phyloP scores from a whole-genome alignment of 2,797 vertebrate genomes.

The Ibycter americanus region DNA sequence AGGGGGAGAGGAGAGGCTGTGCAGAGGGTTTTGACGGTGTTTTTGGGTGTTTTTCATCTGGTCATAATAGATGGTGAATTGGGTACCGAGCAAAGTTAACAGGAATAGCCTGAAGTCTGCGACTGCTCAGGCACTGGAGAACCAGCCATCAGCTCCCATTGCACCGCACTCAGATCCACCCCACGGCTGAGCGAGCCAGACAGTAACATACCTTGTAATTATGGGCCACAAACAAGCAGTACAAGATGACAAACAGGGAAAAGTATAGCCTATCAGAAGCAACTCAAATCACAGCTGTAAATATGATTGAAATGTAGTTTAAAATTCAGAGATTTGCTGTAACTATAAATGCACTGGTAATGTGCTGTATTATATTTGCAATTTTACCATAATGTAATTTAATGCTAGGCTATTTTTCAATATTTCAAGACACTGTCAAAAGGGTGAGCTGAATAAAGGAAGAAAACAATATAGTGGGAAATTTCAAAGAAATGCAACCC shows the following conservation, averaged over 20 bases:
- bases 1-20: not conserved
- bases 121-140: not conserved
- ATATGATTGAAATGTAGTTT: not conserved
- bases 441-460: not conserved
- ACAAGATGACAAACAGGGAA: not conserved
- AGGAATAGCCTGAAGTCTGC: not conserved
- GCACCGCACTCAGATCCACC: not conserved
- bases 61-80: not conserved
- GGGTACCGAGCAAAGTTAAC: not conserved
- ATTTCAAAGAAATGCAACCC: not conserved
- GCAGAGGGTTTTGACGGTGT: not conserved
- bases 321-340: not conserved
- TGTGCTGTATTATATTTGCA: not conserved
- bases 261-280: not conserved
- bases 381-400: not conserved
- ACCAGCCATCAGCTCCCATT: not conserved
- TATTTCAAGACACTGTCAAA: not conserved
- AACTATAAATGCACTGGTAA: not conserved
- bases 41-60: not conserved
- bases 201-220: not conserved
- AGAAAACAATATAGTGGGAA: not conserved
- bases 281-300: not conserved
- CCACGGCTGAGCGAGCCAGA: not conserved
- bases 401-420: conserved; percentile 8
- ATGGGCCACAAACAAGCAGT: not conserved